Percentiles rank a stretch among this genome's conserved stretches.
phyloP scores from a whole-genome alignment of 2,888 invertebrate species.

The Dynastes maya region DNA sequence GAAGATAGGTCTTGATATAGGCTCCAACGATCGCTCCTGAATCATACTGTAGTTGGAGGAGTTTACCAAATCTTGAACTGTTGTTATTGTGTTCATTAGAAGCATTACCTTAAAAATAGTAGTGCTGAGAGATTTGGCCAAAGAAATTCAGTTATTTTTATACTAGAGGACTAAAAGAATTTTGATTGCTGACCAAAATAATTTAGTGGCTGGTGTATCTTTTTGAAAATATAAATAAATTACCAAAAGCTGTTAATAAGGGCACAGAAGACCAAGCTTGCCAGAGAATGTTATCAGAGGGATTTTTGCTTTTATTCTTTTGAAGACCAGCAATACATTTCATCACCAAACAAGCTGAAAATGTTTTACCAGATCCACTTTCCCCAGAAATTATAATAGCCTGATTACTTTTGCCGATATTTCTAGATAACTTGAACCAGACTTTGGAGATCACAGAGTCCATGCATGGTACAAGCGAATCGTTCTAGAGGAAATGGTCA shows the following conservation, averaged over 20 bases:
- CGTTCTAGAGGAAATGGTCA: slow-evolving; percentile 27
- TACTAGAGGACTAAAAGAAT: no score
- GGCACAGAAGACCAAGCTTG: slow-evolving; percentile 59
- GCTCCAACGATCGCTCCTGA: slow-evolving; percentile 65
- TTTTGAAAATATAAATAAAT: slow-evolving; percentile 1
- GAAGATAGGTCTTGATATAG: slow-evolving; percentile 66
- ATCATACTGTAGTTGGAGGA: slow-evolving; percentile 66
- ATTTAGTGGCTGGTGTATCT: slow-evolving; percentile 41
- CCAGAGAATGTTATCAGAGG: slow-evolving; percentile 53
- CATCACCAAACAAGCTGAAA: slow-evolving; percentile 67
- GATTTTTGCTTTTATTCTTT: slow-evolving; percentile 49
- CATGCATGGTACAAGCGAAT: slow-evolving; percentile 52
- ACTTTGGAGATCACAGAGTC: slow-evolving; percentile 55
- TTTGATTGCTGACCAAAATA: neutral
- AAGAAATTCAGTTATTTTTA: no score
- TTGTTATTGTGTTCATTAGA: slow-evolving; percentile 66
- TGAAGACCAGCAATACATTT: slow-evolving; percentile 64
- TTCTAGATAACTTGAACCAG: slow-evolving; percentile 57
- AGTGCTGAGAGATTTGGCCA: no score
- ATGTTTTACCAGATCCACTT: slow-evolving; percentile 70
- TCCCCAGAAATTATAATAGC: slow-evolving; percentile 69
- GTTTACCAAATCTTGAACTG: slow-evolving; percentile 70
- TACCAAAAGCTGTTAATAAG: slow-evolving; percentile 61
- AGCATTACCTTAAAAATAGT: slow-evolving; percentile 64
- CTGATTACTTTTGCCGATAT: slow-evolving; percentile 66